Percentiles rank a stretch among this genome's conserved stretches.
These are phyloP conservation scores for Megastigmus dorsalis DNA, from an alignment of 2,888 invertebrate genomes.

Conservation along the genomic window DNA sequence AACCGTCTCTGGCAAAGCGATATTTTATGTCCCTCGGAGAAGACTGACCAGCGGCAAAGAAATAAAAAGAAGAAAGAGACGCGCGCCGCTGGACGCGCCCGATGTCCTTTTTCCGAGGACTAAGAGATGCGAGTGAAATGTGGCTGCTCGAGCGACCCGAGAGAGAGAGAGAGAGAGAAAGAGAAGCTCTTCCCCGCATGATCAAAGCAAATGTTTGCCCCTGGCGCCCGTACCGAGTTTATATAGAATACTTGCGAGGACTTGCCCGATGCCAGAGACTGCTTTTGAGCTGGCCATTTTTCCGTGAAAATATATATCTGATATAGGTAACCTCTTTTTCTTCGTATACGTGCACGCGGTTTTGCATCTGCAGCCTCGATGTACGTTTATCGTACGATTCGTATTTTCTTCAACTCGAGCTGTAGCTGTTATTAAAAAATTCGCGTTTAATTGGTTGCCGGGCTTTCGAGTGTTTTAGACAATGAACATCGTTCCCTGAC, in stretches of 20 bases:
- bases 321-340: slow-evolving; percentile 12
- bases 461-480: too few species aligned
- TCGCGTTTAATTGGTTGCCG: too few species aligned
- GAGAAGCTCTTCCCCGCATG: slow-evolving; percentile 25
- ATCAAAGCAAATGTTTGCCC: slow-evolving; percentile 54
- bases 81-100: background rate
- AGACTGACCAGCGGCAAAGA: slow-evolving; percentile 8
- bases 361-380: too few species aligned
- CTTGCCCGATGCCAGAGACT: slow-evolving; percentile 26
- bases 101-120: slow-evolving; percentile 31
- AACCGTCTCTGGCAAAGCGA: too few species aligned
- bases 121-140: slow-evolving; percentile 4
- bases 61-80: background rate
- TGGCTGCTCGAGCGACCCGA: too few species aligned
- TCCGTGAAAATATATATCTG: too few species aligned
- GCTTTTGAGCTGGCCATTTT: slow-evolving; percentile 47
- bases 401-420: too few species aligned
- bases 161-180: too few species aligned
- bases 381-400: background rate
- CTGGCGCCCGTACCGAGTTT: background rate
- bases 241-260: slow-evolving; percentile 31
- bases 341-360: too few species aligned
- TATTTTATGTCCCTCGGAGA: too few species aligned
- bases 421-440: too few species aligned
- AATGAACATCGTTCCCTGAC: too few species aligned